Conservation (phyloP, 1,140 invertebrate genomes). For the Pogonomyrmex barbatus region DNA sequence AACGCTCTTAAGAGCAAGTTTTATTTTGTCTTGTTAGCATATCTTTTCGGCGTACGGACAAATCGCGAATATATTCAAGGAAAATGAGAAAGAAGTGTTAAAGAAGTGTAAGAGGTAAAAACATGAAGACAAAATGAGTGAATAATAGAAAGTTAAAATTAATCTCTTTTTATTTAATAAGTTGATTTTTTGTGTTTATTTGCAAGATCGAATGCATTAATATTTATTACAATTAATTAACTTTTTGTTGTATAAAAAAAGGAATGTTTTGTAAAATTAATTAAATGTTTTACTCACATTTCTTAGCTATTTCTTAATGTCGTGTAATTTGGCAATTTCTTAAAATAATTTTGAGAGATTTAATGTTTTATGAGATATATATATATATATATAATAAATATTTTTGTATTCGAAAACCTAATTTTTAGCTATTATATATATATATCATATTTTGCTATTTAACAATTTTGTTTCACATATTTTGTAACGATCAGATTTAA, state of each 20-base stretch:
- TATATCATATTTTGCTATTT: neutral
- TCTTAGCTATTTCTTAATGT: neutral
- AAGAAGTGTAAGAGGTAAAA: conserved; percentile 11
- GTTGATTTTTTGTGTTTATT: conserved; percentile 41
- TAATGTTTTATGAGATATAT: neutral
- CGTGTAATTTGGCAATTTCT: neutral
- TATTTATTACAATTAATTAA: conserved; percentile 10
- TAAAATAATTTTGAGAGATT: neutral
- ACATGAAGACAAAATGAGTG: conserved; percentile 10
- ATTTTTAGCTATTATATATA: neutral
- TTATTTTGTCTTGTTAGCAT: conserved; percentile 45
- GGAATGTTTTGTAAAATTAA: neutral
- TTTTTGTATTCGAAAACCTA: neutral
- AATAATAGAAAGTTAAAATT: conserved; percentile 21
- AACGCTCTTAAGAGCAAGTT: conserved; percentile 9
- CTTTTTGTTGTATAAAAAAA: neutral
- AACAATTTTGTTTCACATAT: neutral
- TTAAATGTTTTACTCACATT: neutral
- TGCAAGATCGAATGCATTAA: neutral
- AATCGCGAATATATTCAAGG: conserved; percentile 41
- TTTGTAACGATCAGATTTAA: conserved; percentile 31
- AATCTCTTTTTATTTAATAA: neutral
- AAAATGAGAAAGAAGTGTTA: conserved; percentile 34
- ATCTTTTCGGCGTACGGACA: conserved; percentile 45
- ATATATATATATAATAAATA: neutral